These are phyloP conservation scores for Brevimyrus niger DNA, from an alignment of 2,113 vertebrate genomes.

Conservation along the genomic window DNA sequence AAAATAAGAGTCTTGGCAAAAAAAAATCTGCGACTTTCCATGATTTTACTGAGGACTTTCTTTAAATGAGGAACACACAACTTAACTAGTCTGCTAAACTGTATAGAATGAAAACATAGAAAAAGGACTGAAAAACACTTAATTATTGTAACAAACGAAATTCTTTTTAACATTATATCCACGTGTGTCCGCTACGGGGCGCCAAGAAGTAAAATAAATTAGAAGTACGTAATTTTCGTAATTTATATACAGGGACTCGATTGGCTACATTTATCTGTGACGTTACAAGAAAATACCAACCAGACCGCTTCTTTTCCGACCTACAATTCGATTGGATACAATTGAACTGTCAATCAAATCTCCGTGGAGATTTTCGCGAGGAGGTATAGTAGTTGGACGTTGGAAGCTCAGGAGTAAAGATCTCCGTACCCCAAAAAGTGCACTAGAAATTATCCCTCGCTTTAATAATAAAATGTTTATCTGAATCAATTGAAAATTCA, in stretches of 20 bases:
- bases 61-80: neutral
- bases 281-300: slow-evolving; percentile 32
- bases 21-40: neutral
- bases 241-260: slow-evolving; percentile 14
- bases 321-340: slow-evolving; percentile 45
- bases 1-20: neutral
- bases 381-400: slow-evolving; percentile 42
- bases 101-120: neutral
- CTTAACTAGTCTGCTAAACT: neutral
- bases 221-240: neutral
- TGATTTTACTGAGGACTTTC: neutral
- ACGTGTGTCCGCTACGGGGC: slow-evolving; percentile 55
- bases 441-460: neutral
- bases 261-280: slow-evolving; percentile 34
- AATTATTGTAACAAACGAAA: neutral
- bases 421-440: slow-evolving; percentile 35
- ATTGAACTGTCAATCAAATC: slow-evolving; percentile 54
- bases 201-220: slow-evolving; percentile 38
- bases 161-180: slow-evolving; percentile 31
- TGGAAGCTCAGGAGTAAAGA: slow-evolving; percentile 46
- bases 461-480: neutral
- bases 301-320: neutral
- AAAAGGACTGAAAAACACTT: neutral
- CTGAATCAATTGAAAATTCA: neutral
- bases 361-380: slow-evolving; percentile 15